phyloP scores from a whole-genome alignment of 2,113 vertebrate species.

The Catharus minimus region DNA sequence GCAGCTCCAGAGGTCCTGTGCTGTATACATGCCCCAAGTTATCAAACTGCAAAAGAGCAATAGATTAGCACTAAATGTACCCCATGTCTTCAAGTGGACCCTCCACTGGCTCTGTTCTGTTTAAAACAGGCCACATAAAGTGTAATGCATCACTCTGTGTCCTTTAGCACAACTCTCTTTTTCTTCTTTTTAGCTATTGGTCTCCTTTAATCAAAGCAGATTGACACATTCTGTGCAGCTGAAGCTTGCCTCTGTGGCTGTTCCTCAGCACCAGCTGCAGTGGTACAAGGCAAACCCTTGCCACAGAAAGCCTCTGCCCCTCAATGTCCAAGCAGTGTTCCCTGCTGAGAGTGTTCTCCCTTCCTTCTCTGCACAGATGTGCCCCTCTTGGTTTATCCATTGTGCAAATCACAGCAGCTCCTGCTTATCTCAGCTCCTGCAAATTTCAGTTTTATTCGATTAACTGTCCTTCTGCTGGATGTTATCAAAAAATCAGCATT shows the following conservation, averaged over 20 bases:
- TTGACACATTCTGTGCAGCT: neutral
- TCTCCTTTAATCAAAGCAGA: neutral
- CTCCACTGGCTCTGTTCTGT: neutral
- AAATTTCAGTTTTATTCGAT: neutral
- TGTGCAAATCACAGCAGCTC: neutral
- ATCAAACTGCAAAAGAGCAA: neutral
- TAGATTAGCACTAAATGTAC: neutral
- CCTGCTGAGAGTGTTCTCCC: neutral
- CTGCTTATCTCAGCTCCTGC: neutral
- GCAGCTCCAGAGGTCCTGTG: neutral
- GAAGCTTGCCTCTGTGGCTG: neutral
- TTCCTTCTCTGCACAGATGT: neutral
- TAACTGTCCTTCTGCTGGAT: neutral
- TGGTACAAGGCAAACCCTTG: neutral
- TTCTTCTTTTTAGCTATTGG: neutral
- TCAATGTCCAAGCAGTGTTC: neutral
- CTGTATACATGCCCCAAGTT: neutral
- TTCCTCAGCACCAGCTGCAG: neutral
- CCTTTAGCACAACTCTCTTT: neutral
- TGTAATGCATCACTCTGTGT: neutral
- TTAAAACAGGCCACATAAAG: neutral
- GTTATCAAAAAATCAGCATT: neutral
- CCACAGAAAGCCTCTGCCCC: neutral
- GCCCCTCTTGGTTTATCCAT: neutral
- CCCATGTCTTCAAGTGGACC: neutral